Percentiles rank a stretch among this genome's conserved stretches.
Evolutionary conservation across 2,113 vertebrate species (phyloP).

Genomic region (Pavo muticus): DNA sequence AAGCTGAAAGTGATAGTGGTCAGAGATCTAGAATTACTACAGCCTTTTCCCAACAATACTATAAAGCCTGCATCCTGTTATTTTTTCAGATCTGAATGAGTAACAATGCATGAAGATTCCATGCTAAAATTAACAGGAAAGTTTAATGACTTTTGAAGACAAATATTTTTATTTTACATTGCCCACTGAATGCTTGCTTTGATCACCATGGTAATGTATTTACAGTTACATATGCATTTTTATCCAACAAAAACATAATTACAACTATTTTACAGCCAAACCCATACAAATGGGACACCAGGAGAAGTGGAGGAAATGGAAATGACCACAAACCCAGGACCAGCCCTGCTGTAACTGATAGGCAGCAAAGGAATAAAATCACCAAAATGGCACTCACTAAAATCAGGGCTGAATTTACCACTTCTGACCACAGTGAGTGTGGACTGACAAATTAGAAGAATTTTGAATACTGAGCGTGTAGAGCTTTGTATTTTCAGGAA

Average conservation of each 20-base stretch:
- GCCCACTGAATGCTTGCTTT: not conserved
- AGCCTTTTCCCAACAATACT: not conserved
- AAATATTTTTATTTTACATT: not conserved
- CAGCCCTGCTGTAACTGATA: not conserved
- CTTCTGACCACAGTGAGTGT: not conserved
- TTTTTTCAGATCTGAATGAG: not conserved
- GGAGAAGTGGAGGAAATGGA: conserved; percentile 19
- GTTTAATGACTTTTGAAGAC: not conserved
- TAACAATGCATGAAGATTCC: not conserved
- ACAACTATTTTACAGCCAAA: not conserved
- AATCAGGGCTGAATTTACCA: not conserved
- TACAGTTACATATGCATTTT: not conserved
- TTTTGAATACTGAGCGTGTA: not conserved
- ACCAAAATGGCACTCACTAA: not conserved
- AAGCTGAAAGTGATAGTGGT: not conserved
- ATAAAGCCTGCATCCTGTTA: not conserved
- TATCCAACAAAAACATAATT: not conserved
- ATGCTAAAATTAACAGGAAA: not conserved
- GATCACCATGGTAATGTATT: not conserved
- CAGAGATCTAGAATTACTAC: not conserved
- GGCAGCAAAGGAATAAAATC: not conserved
- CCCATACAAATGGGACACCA: not conserved
- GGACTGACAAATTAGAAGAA: not conserved
- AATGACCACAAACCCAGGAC: not conserved
- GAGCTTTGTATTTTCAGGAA: not conserved